phyloP scores from a whole-genome alignment of 2,113 vertebrate genomes.

The Edolisoma coerulescens region DNA sequence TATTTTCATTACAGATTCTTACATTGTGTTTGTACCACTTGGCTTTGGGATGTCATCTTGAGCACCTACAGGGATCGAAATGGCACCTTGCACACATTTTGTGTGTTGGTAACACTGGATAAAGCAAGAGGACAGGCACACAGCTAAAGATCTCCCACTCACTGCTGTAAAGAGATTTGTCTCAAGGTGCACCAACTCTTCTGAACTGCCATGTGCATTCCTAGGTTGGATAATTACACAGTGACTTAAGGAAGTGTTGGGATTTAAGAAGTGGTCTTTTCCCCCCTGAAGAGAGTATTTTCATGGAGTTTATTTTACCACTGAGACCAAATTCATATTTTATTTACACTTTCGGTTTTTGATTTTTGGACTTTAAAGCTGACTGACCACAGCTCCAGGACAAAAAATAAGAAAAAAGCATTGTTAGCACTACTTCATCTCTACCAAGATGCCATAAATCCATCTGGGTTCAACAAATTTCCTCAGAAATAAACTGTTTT shows the following conservation, averaged over 20 bases:
- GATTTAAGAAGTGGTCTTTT: neutral
- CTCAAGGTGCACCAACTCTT: neutral
- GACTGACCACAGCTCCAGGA: neutral
- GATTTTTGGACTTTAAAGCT: neutral
- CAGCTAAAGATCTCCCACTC: neutral
- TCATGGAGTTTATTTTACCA: neutral
- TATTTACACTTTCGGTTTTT: neutral
- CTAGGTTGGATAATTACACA: neutral
- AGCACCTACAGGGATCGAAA: accelerated
- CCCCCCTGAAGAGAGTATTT: neutral
- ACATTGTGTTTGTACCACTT: neutral
- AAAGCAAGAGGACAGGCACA: neutral
- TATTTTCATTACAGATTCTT: neutral
- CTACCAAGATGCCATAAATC: neutral
- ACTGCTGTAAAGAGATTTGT: neutral
- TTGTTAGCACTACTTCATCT: neutral
- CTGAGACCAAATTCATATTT: neutral
- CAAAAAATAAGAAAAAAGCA: neutral
- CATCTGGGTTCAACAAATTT: neutral
- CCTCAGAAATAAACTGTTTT: neutral
- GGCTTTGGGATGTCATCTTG: neutral
- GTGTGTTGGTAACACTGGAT: neutral
- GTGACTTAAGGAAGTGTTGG: neutral
- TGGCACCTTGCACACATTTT: accelerated
- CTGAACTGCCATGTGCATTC: neutral